Evolutionary conservation across 2,113 vertebrate genomes (phyloP), one percentile per base, ranked within the genome.

Genomic region (Rissa tridactyla): DNA sequence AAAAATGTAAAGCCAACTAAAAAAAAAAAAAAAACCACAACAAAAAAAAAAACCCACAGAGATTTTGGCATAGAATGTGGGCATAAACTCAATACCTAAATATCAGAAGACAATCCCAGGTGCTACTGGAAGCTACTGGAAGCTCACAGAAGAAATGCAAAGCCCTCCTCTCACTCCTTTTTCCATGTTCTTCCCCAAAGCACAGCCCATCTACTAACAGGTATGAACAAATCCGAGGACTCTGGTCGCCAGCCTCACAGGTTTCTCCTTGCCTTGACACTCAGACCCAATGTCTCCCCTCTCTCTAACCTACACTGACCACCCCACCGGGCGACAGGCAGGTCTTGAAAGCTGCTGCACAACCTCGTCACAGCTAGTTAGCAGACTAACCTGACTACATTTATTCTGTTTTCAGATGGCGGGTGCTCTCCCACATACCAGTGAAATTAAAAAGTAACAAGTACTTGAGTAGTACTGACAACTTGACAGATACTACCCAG

Each of bases 221-320:
- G 5, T 0, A 36, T 2, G 22, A 66, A 27, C 5, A 77, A 30
- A 27, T 0, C 1, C 0, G 7, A 26, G 15, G 29, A 30, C 11
- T 57, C 2, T 8, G 62, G 58, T 27, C 64, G 16, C 22, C 38
- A n/a, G 0, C 17, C n/a, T 26, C 51, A n/a, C 12, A 4, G 25
- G 36, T 29, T 22, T 54, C 52, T 66, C 42, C 1, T 15, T 15
- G 4, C 47, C 25, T 20, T 1, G 18, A 10, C 23, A 44, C n/a
- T 3, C 27, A 18, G 21, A 17, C 5, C 18, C 2, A 18, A 13
- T 11, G 8, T 3, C 22, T 36, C 29, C 58, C 40, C 42, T 3
- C 36, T 22, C 49, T 12, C 69, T 27, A 20, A 16, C 29, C 44
- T 5, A 17, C 13, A 3, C 11, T 4, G 3, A 13, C 10, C 11